Base-by-base conservation (phyloP, 1,140 invertebrate species). In the Drosophila repleta region DNA sequence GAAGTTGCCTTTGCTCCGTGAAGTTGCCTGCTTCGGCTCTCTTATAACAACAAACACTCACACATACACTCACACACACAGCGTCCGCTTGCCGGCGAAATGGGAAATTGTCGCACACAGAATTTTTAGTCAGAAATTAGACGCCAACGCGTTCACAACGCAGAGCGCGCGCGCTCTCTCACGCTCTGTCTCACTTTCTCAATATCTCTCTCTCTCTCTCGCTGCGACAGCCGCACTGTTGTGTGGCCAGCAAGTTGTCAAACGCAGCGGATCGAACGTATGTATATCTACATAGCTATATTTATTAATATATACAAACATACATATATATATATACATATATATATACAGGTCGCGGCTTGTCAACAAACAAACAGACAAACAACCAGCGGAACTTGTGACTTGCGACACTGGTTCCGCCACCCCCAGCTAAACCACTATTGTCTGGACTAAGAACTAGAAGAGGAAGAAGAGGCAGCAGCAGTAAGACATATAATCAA, bases 111-210 rank as follows among this genome's bases (percentile, higher is more conserved):
- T 87, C 82, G 70, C 55, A 68, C 64, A 68, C 32, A 56, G 73
- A 45, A 62, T 37, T 69, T 85, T 72, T n/a, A 85, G 82, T 85
- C 74, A 83, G 76, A 85, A 76, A 82, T 78, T 87, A 78, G 82
- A 85, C 82, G 82, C 63, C 82, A 85, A 78, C 63, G 82, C 82
- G 82, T 82, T 82, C 78, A 78, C 68, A 62, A 45, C 75, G n/a
- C n/a, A 15, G 17, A 17, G 73, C 58, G 60, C 76, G 64, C 60
- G 15, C 65, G 15, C 58, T 7, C 65, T 7, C 18, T 48, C 46
- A 10, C 51, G 37, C 39, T n/a, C 45, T 53, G 20, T 15, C 11
- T 15, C 11, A 17, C 43, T 29, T 4, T 37, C 7, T 46, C 18
- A 37, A 29, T 10, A n/a, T 41, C 55, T 48, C 39, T 21, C n/a